Evolutionary conservation across 2,888 invertebrate species (phyloP).

Genomic region (Athrips mouffetella): DNA sequence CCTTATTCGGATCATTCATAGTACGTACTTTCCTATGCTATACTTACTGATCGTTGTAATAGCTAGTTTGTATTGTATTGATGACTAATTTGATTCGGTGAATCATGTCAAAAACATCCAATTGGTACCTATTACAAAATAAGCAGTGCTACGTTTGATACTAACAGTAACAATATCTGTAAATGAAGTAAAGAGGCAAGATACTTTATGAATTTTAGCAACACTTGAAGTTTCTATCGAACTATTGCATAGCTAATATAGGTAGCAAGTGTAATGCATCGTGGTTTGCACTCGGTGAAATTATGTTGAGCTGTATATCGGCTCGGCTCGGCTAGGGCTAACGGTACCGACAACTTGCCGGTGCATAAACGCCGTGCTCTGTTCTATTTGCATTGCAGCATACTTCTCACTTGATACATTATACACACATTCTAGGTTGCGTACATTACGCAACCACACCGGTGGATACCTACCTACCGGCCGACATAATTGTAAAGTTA

Average conservation of each 20-base stretch:
- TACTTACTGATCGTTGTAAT: too few species aligned
- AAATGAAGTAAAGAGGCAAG: too few species aligned
- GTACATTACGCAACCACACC: conserved; percentile 16
- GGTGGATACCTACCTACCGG: conserved; percentile 5
- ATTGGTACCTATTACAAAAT: conserved; percentile 10
- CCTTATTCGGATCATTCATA: too few species aligned
- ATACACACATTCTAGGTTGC: conserved; percentile 25
- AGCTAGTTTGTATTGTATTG: too few species aligned
- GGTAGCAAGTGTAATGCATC: conserved; percentile 32
- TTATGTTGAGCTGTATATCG: conserved; percentile 47
- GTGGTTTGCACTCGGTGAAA: conserved; percentile 39
- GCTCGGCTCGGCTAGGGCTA: conserved; percentile 44
- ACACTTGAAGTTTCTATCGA: neutral
- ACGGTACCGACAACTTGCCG: conserved; percentile 55
- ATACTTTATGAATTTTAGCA: too few species aligned
- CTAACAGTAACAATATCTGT: too few species aligned
- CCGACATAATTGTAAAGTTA: conserved; percentile 11
- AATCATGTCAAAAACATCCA: conserved; percentile 19
- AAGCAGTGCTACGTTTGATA: conserved; percentile 5
- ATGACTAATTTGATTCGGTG: conserved; percentile 10
- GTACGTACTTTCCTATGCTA: too few species aligned
- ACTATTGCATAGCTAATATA: neutral
- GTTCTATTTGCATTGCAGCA: conserved; percentile 55
- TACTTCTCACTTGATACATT: conserved; percentile 43
- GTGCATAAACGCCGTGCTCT: conserved; percentile 46